Evolutionary conservation across 37 sponge, comb jelly and placozoan genomes (phyloP).

Genomic region (Crambe crambe): DNA sequence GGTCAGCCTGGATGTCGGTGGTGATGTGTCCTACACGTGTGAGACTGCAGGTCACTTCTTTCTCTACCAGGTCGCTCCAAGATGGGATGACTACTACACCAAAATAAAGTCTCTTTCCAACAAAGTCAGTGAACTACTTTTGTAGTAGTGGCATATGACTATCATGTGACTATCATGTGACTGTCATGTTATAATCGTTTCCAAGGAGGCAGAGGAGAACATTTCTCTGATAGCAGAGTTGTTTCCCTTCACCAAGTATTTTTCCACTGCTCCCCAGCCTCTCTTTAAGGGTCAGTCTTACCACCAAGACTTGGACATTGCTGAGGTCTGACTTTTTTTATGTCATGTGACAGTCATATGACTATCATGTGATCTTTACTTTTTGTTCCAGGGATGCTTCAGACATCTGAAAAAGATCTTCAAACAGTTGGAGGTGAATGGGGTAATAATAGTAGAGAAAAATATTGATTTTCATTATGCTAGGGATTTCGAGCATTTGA

Average conservation of each 20-base stretch:
- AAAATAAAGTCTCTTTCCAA: conserved; percentile 50
- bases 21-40: conserved; percentile 99
- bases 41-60: conserved; percentile 98
- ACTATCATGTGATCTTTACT: background rate
- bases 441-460: background rate
- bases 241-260: conserved; percentile 94
- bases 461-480: background rate
- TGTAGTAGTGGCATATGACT: background rate
- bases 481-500: conserved; percentile 97
- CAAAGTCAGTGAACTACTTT: conserved; percentile 27
- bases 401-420: conserved; percentile 93
- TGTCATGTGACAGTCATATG: background rate
- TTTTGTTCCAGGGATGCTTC: conserved; percentile 82
- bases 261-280: conserved; percentile 94
- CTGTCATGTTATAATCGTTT: background rate
- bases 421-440: conserved; percentile 85
- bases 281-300: conserved; percentile 84
- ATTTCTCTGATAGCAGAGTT: conserved; percentile 62
- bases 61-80: conserved; percentile 75
- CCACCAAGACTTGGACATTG: conserved; percentile 89
- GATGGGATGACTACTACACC: conserved; percentile 68
- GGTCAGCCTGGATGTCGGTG: conserved; percentile 87
- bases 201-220: conserved; percentile 43
- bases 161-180: background rate
- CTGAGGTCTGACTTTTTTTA: conserved; percentile 63